Conservation (phyloP, 2,113 vertebrate species). For the Heloderma charlesbogerti region DNA sequence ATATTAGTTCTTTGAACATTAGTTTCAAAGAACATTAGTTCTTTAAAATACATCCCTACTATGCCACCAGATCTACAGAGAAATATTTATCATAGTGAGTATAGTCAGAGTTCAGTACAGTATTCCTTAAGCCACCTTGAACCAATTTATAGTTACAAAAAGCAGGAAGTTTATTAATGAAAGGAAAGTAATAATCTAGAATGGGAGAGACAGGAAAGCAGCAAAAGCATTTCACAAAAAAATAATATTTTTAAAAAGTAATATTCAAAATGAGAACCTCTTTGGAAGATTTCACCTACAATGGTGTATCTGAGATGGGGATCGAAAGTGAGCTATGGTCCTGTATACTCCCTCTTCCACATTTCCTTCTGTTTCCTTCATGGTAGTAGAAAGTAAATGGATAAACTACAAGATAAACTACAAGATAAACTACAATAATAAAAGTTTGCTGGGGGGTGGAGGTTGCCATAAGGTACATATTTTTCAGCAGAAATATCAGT, state of each 20-base stretch:
- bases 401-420: background rate
- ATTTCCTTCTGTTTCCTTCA: background rate
- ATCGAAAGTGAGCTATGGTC: too few species aligned
- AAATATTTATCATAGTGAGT: background rate
- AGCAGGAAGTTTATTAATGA: background rate
- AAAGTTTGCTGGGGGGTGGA: fast-evolving
- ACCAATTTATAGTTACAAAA: background rate
- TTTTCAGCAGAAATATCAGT: background rate
- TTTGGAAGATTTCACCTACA: background rate
- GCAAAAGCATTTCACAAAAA: background rate
- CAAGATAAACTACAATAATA: background rate
- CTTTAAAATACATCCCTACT: background rate
- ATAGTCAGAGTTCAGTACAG: background rate
- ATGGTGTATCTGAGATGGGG: background rate
- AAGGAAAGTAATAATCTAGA: background rate
- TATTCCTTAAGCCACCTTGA: background rate
- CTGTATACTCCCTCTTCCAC: background rate
- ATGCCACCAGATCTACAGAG: background rate
- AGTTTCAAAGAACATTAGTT: background rate
- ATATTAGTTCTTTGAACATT: too few species aligned
- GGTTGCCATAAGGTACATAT: background rate
- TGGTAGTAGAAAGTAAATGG: background rate
- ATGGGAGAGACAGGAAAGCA: background rate
- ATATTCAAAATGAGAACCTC: background rate
- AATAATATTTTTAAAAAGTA: background rate